Conservation (phyloP, 2,888 invertebrate genomes). For the Brachyptera risi region DNA sequence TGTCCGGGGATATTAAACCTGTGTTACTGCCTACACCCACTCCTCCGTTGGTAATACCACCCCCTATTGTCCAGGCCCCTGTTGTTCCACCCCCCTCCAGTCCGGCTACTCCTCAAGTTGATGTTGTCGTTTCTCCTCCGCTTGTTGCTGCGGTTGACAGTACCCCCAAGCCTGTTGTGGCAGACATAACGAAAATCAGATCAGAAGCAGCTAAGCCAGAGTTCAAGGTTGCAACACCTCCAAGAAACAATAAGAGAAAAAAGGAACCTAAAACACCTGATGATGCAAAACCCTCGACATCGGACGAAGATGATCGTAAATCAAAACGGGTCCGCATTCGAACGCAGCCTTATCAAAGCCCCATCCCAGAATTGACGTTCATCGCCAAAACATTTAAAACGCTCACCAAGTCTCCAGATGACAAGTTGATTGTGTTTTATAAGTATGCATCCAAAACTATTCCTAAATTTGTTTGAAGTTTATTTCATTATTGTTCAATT, state of each 20-base stretch:
- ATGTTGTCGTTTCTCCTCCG: too few species aligned
- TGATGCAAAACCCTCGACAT: conserved; percentile 42
- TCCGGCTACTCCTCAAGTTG: conserved; percentile 38
- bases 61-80: conserved; percentile 21
- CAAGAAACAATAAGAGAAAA: conserved; percentile 52
- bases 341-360: conserved; percentile 80
- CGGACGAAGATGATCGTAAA: conserved; percentile 44
- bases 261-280: conserved; percentile 45
- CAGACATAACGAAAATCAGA: conserved; percentile 38
- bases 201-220: conserved; percentile 43
- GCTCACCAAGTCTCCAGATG: conserved; percentile 56
- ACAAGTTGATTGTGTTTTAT: conserved; percentile 81
- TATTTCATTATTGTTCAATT: too few species aligned
- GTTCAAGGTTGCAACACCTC: conserved; percentile 53
- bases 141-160: not conserved
- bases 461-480: too few species aligned
- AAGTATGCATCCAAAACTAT: conserved; percentile 65
- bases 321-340: conserved; percentile 57
- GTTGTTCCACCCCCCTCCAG: conserved; percentile 26
- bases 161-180: conserved; percentile 36
- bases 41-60: conserved; percentile 37
- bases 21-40: conserved; percentile 27
- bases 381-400: conserved; percentile 57
- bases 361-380: conserved; percentile 71
- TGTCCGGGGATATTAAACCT: not conserved